Percentiles rank a stretch among this genome's conserved stretches.
Evolutionary conservation across 2,797 vertebrate genomes (phyloP).

Genomic region (Clarias laeviceps): DNA sequence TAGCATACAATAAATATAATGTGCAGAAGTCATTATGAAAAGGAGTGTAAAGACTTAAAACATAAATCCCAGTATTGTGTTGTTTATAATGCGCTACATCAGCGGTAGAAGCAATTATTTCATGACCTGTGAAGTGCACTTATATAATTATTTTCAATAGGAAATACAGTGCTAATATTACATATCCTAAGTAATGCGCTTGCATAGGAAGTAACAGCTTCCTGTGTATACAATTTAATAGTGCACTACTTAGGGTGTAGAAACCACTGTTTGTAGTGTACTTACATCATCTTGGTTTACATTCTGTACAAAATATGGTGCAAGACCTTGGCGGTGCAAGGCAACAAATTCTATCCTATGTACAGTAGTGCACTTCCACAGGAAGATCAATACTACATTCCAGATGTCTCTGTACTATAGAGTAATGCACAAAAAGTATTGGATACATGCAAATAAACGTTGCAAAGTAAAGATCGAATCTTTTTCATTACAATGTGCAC

Average conservation of each 20-base stretch:
- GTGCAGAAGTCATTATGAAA: not conserved
- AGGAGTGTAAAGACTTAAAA: not conserved
- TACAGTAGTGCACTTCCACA: not conserved
- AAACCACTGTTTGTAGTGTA: not conserved
- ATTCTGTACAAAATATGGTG: not conserved
- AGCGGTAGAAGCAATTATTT: not conserved
- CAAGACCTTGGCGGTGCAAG: not conserved
- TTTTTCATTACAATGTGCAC: not conserved
- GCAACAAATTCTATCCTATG: not conserved
- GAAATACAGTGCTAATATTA: not conserved
- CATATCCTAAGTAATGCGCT: not conserved
- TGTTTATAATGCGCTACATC: not conserved
- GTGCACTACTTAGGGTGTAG: not conserved
- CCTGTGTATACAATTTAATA: not conserved
- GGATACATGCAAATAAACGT: not conserved
- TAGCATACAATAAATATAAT: no score
- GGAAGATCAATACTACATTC: not conserved
- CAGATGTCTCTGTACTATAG: not conserved
- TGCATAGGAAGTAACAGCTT: conserved; percentile 11
- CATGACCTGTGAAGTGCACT: not conserved
- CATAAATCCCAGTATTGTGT: not conserved
- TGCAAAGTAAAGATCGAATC: not conserved
- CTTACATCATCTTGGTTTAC: not conserved
- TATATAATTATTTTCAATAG: not conserved
- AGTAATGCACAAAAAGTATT: not conserved